Evolutionary conservation across 2,888 invertebrate genomes (phyloP).

Genomic region (Ischnus inquisitorius): DNA sequence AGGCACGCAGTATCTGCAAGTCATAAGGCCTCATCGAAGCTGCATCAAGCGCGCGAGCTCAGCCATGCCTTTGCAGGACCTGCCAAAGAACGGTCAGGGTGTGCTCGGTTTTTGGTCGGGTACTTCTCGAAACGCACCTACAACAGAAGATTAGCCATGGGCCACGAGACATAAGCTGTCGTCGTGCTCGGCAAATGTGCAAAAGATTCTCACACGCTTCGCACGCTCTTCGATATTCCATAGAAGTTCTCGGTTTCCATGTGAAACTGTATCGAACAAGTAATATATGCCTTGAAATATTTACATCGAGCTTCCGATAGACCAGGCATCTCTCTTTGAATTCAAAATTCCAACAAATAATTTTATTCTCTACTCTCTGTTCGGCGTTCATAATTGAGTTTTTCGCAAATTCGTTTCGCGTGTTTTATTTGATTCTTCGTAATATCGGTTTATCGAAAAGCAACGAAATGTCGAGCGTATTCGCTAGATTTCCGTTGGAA

Average conservation of each 20-base stretch:
- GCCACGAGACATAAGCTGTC: slow-evolving; percentile 21
- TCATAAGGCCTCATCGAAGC: too few relatives aligned
- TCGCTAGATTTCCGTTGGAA: not conserved
- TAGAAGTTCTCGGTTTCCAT: not conserved
- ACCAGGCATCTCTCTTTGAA: slow-evolving; percentile 6
- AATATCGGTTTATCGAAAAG: too few relatives aligned
- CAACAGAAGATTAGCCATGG: not conserved
- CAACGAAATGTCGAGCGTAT: too few relatives aligned
- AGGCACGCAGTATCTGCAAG: too few relatives aligned
- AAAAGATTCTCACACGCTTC: slow-evolving; percentile 50
- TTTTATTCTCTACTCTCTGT: not conserved
- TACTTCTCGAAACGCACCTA: not conserved
- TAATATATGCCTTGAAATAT: slow-evolving; percentile 22
- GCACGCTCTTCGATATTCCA: not conserved
- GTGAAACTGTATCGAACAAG: not conserved
- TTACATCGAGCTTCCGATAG: slow-evolving; percentile 39
- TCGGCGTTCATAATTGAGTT: not conserved
- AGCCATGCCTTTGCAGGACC: too few relatives aligned
- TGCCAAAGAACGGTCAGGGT: too few relatives aligned
- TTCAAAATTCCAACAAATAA: slow-evolving; percentile 2
- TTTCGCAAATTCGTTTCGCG: not conserved
- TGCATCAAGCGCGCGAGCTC: too few relatives aligned
- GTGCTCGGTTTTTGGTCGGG: too few relatives aligned
- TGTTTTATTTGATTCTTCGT: not conserved
- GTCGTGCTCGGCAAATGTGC: slow-evolving; percentile 56